Evolutionary conservation across 2,888 invertebrate species (phyloP).

Genomic region (Phortica magna): DNA sequence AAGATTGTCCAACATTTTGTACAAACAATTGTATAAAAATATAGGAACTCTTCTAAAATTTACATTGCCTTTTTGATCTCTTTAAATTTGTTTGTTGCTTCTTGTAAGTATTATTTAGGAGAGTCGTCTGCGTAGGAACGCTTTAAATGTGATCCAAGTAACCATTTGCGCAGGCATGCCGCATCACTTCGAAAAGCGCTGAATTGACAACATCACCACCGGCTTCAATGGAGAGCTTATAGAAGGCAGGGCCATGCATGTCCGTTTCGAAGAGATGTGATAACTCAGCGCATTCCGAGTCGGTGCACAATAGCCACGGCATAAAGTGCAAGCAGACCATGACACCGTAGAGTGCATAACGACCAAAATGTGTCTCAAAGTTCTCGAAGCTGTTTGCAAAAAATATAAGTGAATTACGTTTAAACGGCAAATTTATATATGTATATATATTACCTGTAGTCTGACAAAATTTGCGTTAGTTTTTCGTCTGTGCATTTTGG

Average conservation of each 20-base stretch:
- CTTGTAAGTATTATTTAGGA: conserved; percentile 46
- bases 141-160: conserved; percentile 67
- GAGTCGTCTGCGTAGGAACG: conserved; percentile 58
- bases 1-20: too few relatives aligned
- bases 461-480: conserved; percentile 46
- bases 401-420: conserved; percentile 32
- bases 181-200: conserved; percentile 65
- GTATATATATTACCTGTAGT: conserved; percentile 52
- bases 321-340: conserved; percentile 74
- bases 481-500: conserved; percentile 48
- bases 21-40: too few relatives aligned
- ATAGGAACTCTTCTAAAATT: too few relatives aligned
- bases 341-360: conserved; percentile 75
- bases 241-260: conserved; percentile 69
- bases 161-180: conserved; percentile 74
- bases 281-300: conserved; percentile 64
- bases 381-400: conserved; percentile 60
- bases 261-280: conserved; percentile 70
- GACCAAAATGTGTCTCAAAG: conserved; percentile 72
- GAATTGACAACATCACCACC: conserved; percentile 73
- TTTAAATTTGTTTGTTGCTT: conserved; percentile 20
- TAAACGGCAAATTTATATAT: neutral
- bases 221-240: conserved; percentile 63
- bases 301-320: conserved; percentile 72
- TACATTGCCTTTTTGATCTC: neutral